These are phyloP conservation scores for Drosophila azteca DNA, from an alignment of 1,140 invertebrate species.

Conservation along the genomic window DNA sequence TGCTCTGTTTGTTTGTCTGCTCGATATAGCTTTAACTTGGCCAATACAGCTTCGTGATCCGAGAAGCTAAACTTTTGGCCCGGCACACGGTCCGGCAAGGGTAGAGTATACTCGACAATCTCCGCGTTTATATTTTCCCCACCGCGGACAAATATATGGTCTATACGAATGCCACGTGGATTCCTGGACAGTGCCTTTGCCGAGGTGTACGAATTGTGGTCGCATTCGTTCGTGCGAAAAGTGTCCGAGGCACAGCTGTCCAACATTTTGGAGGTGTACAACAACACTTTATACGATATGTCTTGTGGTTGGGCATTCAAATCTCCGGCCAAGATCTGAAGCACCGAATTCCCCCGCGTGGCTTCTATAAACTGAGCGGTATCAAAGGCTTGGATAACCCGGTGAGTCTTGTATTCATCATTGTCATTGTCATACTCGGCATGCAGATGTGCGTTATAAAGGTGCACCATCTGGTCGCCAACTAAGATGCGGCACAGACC, in stretches of 20 bases:
- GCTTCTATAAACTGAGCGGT: constrained; percentile 96
- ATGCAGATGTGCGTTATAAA: constrained; percentile 97
- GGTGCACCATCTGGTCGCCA: constrained; percentile 87
- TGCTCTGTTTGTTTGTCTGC: constrained; percentile 3
- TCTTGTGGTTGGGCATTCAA: constrained; percentile 95
- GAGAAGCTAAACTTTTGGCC: constrained; percentile 91
- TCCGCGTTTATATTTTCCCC: constrained; percentile 84
- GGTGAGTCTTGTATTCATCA: constrained; percentile 95
- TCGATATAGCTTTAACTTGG: constrained; percentile 84
- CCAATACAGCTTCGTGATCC: constrained; percentile 95
- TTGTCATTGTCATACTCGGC: constrained; percentile 94
- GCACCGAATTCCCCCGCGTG: constrained; percentile 90
- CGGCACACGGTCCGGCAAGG: constrained; percentile 90
- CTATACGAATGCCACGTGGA: constrained; percentile 93
- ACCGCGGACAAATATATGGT: constrained; percentile 92
- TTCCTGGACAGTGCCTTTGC: constrained; percentile 84
- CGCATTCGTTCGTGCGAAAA: constrained; percentile 90
- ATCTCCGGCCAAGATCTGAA: constrained; percentile 95
- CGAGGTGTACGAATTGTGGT: constrained; percentile 92
- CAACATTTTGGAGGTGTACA: constrained; percentile 82
- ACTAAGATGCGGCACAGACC: constrained; percentile 92
- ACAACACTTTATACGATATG: constrained; percentile 89
- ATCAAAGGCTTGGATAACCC: constrained; percentile 96
- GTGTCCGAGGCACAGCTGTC: constrained; percentile 84
- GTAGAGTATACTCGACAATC: constrained; percentile 87